Conservation (phyloP, 2,888 invertebrate genomes). For the Blastobasis adustella region DNA sequence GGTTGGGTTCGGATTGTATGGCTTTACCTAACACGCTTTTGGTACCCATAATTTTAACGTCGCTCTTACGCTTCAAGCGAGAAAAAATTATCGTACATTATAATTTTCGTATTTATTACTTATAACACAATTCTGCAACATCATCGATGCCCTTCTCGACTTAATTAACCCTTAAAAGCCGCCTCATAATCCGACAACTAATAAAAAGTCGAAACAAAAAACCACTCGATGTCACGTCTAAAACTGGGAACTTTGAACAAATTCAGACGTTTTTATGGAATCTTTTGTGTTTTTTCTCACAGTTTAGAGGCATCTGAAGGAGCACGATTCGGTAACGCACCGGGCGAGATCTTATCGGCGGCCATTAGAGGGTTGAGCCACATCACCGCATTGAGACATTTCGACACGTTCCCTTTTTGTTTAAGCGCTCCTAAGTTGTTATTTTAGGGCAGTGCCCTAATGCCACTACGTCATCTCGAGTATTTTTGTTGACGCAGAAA, state of each 20-base stretch:
- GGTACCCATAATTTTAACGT: no score
- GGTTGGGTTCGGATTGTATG: no score
- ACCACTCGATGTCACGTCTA: constrained; percentile 64
- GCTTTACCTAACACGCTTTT: no score
- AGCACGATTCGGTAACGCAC: constrained; percentile 69
- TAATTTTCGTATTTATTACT: not conserved
- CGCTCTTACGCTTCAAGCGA: no score
- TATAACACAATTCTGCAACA: constrained; percentile 45
- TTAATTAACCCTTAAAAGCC: constrained; percentile 66
- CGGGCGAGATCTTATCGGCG: constrained; percentile 60
- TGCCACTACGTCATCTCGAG: constrained; percentile 26
- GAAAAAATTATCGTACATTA: no score
- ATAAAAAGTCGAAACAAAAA: constrained; percentile 55
- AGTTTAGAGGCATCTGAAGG: constrained; percentile 62
- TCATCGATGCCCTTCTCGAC: constrained; percentile 52
- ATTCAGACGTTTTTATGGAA: constrained; percentile 60
- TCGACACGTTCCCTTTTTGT: constrained; percentile 60
- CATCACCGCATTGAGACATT: constrained; percentile 54
- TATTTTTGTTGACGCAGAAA: constrained; percentile 16
- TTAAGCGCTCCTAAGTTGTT: constrained; percentile 41
- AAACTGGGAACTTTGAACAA: constrained; percentile 56
- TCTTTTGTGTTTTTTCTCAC: constrained; percentile 72
- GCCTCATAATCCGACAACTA: constrained; percentile 51
- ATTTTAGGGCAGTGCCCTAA: constrained; percentile 41
- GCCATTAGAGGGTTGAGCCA: constrained; percentile 59